phyloP scores from a whole-genome alignment of 2,797 vertebrate species.

The Pristis pectinata region DNA sequence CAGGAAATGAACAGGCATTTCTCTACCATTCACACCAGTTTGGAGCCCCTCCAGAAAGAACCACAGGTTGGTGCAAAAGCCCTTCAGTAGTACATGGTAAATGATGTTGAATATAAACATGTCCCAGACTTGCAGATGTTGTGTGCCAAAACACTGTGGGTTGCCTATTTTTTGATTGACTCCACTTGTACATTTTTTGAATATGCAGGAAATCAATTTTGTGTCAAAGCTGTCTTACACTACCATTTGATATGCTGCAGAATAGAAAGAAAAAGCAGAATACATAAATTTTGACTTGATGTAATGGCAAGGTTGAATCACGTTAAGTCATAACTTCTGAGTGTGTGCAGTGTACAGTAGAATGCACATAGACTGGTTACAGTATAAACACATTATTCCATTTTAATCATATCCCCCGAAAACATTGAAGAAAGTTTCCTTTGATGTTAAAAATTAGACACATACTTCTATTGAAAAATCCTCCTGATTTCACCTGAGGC shows the following conservation, averaged over 20 bases:
- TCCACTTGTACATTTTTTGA: background rate
- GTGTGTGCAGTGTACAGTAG: background rate
- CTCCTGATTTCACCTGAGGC: background rate
- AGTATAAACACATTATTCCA: background rate
- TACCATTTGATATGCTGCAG: background rate
- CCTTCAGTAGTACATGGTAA: background rate
- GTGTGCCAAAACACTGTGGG: constrained; percentile 36
- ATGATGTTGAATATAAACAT: constrained; percentile 22
- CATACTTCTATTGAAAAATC: background rate
- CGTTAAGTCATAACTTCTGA: background rate
- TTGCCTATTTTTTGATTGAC: constrained; percentile 29
- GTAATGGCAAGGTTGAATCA: background rate
- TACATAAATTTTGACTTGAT: background rate
- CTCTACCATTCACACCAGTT: background rate
- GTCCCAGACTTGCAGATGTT: constrained; percentile 33
- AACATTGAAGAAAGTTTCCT: background rate
- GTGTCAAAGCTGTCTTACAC: background rate
- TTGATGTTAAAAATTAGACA: constrained; percentile 23
- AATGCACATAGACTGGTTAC: background rate
- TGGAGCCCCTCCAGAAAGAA: background rate
- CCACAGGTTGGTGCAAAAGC: background rate
- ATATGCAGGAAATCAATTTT: constrained; percentile 7
- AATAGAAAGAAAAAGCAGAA: background rate
- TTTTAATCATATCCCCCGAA: background rate
- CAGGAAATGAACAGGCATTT: background rate